Evolutionary conservation across 2,797 vertebrate species (phyloP).

Genomic region (Atherinosoma microstoma): DNA sequence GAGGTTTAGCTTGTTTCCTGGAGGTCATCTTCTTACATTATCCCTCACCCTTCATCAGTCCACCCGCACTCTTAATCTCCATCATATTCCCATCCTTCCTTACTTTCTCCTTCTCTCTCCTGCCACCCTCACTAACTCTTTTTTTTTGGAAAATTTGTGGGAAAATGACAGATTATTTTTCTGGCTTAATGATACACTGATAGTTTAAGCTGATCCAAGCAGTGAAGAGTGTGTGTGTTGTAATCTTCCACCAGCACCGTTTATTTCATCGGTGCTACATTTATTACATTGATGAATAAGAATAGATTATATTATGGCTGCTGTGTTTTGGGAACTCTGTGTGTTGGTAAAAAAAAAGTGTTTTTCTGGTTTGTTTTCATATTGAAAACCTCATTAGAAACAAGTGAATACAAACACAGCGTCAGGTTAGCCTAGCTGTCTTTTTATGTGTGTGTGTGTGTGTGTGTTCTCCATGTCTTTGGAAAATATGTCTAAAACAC

Average conservation of each 20-base stretch:
- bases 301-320: constrained; percentile 31
- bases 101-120: too few relatives aligned
- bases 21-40: too few relatives aligned
- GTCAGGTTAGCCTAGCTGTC: constrained; percentile 9
- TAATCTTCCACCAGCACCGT: constrained; percentile 11
- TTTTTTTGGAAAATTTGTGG: not conserved
- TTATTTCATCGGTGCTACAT: constrained; percentile 17
- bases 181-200: not conserved
- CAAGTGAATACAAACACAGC: constrained; percentile 51
- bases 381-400: constrained; percentile 61
- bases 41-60: too few relatives aligned
- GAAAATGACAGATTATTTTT: constrained; percentile 29
- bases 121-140: not conserved
- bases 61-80: not conserved
- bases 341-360: not conserved
- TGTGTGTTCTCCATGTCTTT: constrained; percentile 6
- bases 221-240: constrained; percentile 3
- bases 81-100: not conserved
- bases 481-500: not conserved
- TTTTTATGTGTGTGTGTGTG: not conserved
- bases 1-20: too few relatives aligned
- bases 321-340: constrained; percentile 21
- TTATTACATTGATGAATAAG: constrained; percentile 45
- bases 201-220: constrained; percentile 7
- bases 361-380: constrained; percentile 60